phyloP scores from a whole-genome alignment of 2,888 invertebrate genomes.

The Lucinisca nassula region DNA sequence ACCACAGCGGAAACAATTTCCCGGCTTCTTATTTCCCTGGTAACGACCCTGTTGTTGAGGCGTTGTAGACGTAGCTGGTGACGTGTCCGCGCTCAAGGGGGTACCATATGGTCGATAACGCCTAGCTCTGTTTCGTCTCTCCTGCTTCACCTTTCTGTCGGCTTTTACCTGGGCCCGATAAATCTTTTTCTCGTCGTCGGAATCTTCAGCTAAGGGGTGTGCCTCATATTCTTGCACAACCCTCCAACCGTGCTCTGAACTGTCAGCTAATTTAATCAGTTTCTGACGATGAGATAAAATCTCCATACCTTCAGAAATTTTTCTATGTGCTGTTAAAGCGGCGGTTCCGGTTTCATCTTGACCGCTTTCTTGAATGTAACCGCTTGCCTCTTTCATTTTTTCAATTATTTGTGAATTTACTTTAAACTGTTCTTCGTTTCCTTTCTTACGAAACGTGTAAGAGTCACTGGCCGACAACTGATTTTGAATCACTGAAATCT shows the following conservation, averaged over 20 bases:
- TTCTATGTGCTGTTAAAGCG: neutral
- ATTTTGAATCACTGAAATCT: neutral
- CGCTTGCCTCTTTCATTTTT: slow-evolving; percentile 15
- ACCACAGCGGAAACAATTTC: slow-evolving; percentile 7
- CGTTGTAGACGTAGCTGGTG: neutral
- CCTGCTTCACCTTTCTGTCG: slow-evolving; percentile 28
- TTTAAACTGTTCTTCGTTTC: slow-evolving; percentile 29
- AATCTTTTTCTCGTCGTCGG: slow-evolving; percentile 48
- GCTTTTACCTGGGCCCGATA: slow-evolving; percentile 39
- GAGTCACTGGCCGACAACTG: neutral
- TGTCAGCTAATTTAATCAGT: slow-evolving; percentile 29
- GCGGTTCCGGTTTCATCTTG: neutral
- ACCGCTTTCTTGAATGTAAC: neutral
- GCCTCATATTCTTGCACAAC: slow-evolving; percentile 44
- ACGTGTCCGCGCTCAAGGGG: neutral
- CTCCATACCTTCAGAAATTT: slow-evolving; percentile 45
- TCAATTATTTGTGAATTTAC: slow-evolving; percentile 18
- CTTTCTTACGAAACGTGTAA: slow-evolving; percentile 29
- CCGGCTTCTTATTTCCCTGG: neutral
- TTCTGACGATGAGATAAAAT: slow-evolving; percentile 30
- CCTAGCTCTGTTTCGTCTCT: neutral
- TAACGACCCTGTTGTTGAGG: neutral
- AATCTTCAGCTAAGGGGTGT: slow-evolving; percentile 40
- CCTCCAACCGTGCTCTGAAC: slow-evolving; percentile 34
- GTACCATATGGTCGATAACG: neutral